A percentile compares a stretch with the other conserved stretches of the same genome.
Evolutionary conservation across 1,140 invertebrate species (phyloP).

Genomic region (Brachionus calyciflorus): DNA sequence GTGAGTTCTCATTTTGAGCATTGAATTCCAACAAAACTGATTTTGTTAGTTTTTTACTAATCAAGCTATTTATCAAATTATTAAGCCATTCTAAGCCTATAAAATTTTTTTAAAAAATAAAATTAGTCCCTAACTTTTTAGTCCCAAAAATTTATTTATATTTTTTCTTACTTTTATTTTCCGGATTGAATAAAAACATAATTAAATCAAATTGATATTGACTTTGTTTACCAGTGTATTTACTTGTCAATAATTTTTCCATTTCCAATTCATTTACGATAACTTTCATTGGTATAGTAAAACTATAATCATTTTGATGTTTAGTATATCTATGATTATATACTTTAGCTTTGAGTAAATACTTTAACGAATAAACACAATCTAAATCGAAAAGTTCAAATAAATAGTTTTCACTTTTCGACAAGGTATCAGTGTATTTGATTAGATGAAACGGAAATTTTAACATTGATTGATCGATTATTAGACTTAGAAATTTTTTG

Average conservation of each 20-base stretch:
- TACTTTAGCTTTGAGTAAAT: not conserved
- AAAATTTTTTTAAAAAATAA: too few species aligned
- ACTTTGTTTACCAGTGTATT: not conserved
- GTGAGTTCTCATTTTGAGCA: not conserved
- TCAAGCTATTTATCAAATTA: not conserved
- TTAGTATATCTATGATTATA: slow-evolving; percentile 31
- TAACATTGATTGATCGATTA: slow-evolving; percentile 15
- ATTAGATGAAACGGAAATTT: slow-evolving; percentile 42
- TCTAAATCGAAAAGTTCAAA: slow-evolving; percentile 21
- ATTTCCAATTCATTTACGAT: slow-evolving; percentile 17
- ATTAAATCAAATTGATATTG: slow-evolving; percentile 39
- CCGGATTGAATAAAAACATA: not conserved
- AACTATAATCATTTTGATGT: slow-evolving; percentile 26
- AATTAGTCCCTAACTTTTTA: too few species aligned
- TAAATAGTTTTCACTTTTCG: not conserved
- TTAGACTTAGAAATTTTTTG: slow-evolving; percentile 1
- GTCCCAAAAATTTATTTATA: not conserved
- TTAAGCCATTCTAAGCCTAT: slow-evolving; percentile 4
- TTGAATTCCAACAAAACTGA: slow-evolving; percentile 22
- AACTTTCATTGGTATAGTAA: slow-evolving; percentile 31
- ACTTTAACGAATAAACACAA: slow-evolving; percentile 21
- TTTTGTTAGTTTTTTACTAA: slow-evolving; percentile 38
- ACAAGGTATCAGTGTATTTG: not conserved
- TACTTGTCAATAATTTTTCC: not conserved
- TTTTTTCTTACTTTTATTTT: slow-evolving; percentile 12